Base-by-base conservation (phyloP, 2,113 vertebrate genomes). In the Bos indicus region DNA sequence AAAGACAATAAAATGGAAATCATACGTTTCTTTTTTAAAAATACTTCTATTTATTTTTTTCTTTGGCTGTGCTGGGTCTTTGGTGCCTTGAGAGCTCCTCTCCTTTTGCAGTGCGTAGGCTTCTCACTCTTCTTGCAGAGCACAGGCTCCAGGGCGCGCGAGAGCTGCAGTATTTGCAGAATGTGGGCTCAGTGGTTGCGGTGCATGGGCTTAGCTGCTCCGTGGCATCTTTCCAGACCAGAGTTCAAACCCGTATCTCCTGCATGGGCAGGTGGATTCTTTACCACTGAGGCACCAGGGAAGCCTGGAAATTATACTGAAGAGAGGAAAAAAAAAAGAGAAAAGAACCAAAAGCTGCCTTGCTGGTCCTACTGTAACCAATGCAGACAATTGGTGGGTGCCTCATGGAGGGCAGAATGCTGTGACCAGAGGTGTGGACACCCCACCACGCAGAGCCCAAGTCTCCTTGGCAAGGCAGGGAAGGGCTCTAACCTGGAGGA, bases 41-140 rank as follows among this genome's bases (percentile, higher is more conserved):
- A 51, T 19, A 51, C 19, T 19, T 33, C 25, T 78, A 46, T 28
- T 74, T 16, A 8, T 16, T 30, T 30, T 16, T 28, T 46, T 78
- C 43, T 28, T 80, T 19, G 43, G 46, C 77, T 30, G 46, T 80
- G 46, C 46, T 51, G 26, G 26, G 77, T 19, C 77, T 33, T 80
- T 51, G 46, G 26, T 30, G 26, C 15, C 8, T 17, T 17, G 46
- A 30, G 46, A 46, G 77, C 77, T 51, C 48, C 46, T 28, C 25
- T 46, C 15, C 26, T 17, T 6, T 1, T 80, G 77, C 26, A 28
- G 46, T 1, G 28, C 0, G 0, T 15, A 10, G 8, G 46, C 28
- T 80, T 51, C 77, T 80, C 46, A 33, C 15, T 33, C 28, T 51
- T 30, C 4, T 19, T 51, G 46, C 8, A 17, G 77, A 16, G 77